Conservation (phyloP, 92 coral and sea anemone genomes). For the Diadumene lineata region DNA sequence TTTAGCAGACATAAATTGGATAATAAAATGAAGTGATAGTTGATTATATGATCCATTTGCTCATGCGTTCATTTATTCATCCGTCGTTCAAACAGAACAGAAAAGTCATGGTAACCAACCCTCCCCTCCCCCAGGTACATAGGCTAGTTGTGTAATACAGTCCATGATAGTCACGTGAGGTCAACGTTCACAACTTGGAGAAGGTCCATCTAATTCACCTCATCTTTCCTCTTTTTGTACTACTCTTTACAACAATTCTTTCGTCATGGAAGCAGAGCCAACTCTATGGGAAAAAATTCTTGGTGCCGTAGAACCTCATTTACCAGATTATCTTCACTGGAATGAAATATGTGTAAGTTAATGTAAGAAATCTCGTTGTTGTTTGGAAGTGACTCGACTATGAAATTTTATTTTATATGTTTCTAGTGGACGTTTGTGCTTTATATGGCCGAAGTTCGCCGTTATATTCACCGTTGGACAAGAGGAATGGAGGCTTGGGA, state of each 20-base stretch:
- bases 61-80: too few relatives aligned
- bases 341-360: constrained; percentile 96
- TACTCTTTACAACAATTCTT: background rate
- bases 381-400: too few relatives aligned
- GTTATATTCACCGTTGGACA: constrained; percentile 96
- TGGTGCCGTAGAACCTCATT: constrained; percentile 89
- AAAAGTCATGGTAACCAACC: background rate
- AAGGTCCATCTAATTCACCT: background rate
- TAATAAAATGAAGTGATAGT: too few relatives aligned
- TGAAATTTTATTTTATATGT: background rate
- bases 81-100: too few relatives aligned
- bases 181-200: background rate
- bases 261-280: constrained; percentile 47
- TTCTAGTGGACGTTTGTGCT: constrained; percentile 92
- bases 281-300: constrained; percentile 86
- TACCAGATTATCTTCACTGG: constrained; percentile 98
- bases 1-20: too few relatives aligned
- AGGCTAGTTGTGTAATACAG: constrained; percentile 1
- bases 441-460: constrained; percentile 92
- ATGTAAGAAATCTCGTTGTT: background rate
- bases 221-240: background rate
- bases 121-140: constrained; percentile 12
- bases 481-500: constrained; percentile 99
- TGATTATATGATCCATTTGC: too few relatives aligned
- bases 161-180: constrained; percentile 47